These are phyloP conservation scores for Nomada lathburiana DNA, from an alignment of 2,888 invertebrate genomes.

Conservation along the genomic window DNA sequence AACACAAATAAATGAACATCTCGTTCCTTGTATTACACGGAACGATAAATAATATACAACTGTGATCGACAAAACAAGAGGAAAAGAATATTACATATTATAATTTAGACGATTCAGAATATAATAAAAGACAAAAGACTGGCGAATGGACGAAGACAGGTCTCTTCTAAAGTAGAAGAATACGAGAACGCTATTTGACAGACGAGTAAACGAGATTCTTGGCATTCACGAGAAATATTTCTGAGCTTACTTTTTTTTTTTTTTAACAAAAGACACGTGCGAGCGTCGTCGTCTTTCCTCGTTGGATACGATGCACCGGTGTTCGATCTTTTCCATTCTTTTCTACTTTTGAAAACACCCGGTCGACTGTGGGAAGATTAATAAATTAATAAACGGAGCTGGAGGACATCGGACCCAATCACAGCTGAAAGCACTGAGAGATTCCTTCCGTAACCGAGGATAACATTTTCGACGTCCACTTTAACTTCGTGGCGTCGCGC, in stretches of 20 bases:
- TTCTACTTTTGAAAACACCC: neutral
- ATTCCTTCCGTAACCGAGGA: constrained; percentile 42
- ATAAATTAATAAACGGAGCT: constrained; percentile 45
- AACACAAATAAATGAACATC: neutral
- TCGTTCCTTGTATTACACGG: neutral
- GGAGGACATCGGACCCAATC: constrained; percentile 56
- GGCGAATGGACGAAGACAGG: constrained; percentile 15
- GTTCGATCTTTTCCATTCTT: neutral
- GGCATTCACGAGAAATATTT: constrained; percentile 9
- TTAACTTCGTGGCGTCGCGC: constrained; percentile 3
- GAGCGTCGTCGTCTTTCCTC: constrained; percentile 43
- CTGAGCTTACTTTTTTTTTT: constrained; percentile 30
- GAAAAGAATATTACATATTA: neutral
- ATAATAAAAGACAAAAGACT: constrained; percentile 17
- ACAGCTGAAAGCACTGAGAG: constrained; percentile 62
- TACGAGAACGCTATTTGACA: constrained; percentile 9
- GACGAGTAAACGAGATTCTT: constrained; percentile 37
- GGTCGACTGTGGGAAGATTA: neutral
- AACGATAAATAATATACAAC: constrained; percentile 1
- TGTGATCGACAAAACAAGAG: neutral
- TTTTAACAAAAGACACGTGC: constrained; percentile 55
- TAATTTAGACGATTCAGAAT: constrained; percentile 12
- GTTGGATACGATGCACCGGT: constrained; percentile 10
- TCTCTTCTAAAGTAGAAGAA: neutral
- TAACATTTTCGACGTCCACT: constrained; percentile 9